Evolutionary conservation across 1,140 invertebrate species (phyloP).

Genomic region (Ceratoteleas bidentatus): DNA sequence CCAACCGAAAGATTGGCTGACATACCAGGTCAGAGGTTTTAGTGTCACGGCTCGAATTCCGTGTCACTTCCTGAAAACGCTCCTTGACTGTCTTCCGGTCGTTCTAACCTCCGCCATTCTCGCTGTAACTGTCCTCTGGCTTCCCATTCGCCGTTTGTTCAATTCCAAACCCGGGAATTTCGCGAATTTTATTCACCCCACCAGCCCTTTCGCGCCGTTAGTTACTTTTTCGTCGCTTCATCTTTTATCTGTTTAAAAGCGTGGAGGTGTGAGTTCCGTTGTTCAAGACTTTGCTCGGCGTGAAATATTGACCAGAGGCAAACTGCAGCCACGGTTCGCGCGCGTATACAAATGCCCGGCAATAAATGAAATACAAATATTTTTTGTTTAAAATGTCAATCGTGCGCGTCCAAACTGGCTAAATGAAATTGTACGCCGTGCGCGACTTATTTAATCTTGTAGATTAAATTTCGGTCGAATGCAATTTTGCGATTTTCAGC

Average conservation of each 20-base stretch:
- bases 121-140: constrained; percentile 58
- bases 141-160: constrained; percentile 41
- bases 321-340: neutral
- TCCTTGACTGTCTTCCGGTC: constrained; percentile 68
- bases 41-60: constrained; percentile 73
- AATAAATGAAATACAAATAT: constrained; percentile 45
- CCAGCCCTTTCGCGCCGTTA: constrained; percentile 6
- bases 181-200: constrained; percentile 37
- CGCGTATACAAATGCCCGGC: constrained; percentile 7
- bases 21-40: constrained; percentile 76
- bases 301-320: constrained; percentile 11
- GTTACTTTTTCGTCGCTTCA: constrained; percentile 8
- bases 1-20: constrained; percentile 70
- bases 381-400: constrained; percentile 26
- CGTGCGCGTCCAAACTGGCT: neutral
- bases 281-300: constrained; percentile 19
- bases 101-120: constrained; percentile 56
- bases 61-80: constrained; percentile 69
- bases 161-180: constrained; percentile 50
- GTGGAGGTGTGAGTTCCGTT: constrained; percentile 9
- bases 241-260: constrained; percentile 26
- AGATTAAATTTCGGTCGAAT: constrained; percentile 30
- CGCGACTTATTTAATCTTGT: constrained; percentile 29
- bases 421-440: constrained; percentile 22
- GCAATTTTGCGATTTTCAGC: constrained; percentile 18